Percentiles rank a stretch among this genome's conserved stretches.
These are phyloP conservation scores for Caenorhabditis becei DNA, from an alignment of 2,888 invertebrate species.

Conservation along the genomic window DNA sequence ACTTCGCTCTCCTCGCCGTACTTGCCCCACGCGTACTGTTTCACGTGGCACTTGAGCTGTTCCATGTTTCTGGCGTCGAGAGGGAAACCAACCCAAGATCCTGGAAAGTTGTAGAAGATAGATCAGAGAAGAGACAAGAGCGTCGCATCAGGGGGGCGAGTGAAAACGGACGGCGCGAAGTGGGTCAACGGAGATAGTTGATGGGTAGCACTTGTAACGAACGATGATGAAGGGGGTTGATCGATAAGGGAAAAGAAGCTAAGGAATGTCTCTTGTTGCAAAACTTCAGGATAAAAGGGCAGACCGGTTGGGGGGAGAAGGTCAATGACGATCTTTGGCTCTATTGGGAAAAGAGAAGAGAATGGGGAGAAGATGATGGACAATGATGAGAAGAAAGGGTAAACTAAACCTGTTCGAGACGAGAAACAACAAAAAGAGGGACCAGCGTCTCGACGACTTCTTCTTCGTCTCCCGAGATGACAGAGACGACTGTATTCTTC, in stretches of 20 bases:
- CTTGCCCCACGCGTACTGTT: slow-evolving; percentile 80
- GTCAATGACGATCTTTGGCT: too few relatives aligned
- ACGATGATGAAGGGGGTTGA: slow-evolving; percentile 22
- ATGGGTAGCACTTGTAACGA: slow-evolving; percentile 57
- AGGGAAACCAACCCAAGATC: slow-evolving; percentile 38
- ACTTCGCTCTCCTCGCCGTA: slow-evolving; percentile 77
- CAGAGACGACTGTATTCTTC: too few relatives aligned
- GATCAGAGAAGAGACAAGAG: slow-evolving; percentile 5
- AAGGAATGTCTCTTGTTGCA: slow-evolving; percentile 36
- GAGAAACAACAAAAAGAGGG: slow-evolving; percentile 22
- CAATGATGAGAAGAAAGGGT: slow-evolving; percentile 9
- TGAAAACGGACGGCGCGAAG: slow-evolving; percentile 53
- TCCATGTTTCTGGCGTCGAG: slow-evolving; percentile 60
- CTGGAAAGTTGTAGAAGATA: slow-evolving; percentile 2
- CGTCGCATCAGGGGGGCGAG: neutral
- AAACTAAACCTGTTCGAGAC: slow-evolving; percentile 30
- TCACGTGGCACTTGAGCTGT: slow-evolving; percentile 75
- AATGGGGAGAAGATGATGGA: neutral
- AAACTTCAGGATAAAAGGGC: neutral
- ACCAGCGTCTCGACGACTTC: slow-evolving; percentile 11
- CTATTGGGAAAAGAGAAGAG: neutral
- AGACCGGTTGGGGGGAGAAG: slow-evolving; percentile 16
- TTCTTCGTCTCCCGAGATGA: slow-evolving; percentile 30
- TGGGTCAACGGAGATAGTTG: slow-evolving; percentile 55
- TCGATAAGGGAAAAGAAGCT: slow-evolving; percentile 29